Evolutionary conservation across 2,888 invertebrate genomes (phyloP).

Genomic region (Galerucella calmariensis): DNA sequence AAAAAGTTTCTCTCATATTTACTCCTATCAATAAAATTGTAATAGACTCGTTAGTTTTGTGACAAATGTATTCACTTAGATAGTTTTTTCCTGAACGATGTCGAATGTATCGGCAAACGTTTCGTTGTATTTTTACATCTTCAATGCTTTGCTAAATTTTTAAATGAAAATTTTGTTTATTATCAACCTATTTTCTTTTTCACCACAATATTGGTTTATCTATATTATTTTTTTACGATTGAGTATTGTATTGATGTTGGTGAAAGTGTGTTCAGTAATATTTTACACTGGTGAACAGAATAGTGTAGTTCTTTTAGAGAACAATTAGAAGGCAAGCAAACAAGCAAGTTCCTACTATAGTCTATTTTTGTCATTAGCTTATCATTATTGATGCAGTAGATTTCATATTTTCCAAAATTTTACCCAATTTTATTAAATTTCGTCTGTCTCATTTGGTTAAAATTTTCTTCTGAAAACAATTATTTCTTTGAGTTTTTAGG

Average conservation of each 20-base stretch:
- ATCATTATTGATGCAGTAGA: too few relatives aligned
- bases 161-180: neutral
- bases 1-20: neutral
- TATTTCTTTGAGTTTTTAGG: too few relatives aligned
- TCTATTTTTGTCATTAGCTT: too few relatives aligned
- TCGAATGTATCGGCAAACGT: neutral
- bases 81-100: neutral
- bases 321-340: too few relatives aligned
- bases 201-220: neutral
- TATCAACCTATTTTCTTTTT: neutral
- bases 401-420: too few relatives aligned
- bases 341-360: too few relatives aligned
- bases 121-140: neutral
- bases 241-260: neutral
- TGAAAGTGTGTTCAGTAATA: neutral
- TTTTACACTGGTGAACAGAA: neutral
- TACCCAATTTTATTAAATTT: too few relatives aligned
- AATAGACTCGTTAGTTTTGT: neutral
- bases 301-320: neutral
- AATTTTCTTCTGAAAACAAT: too few relatives aligned
- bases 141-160: too few relatives aligned
- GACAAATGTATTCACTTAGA: neutral
- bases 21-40: neutral
- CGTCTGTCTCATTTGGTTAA: too few relatives aligned
- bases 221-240: constrained; percentile 2